phyloP scores from a whole-genome alignment of 1,140 invertebrate genomes.

The Drosophila nigromelanica region DNA sequence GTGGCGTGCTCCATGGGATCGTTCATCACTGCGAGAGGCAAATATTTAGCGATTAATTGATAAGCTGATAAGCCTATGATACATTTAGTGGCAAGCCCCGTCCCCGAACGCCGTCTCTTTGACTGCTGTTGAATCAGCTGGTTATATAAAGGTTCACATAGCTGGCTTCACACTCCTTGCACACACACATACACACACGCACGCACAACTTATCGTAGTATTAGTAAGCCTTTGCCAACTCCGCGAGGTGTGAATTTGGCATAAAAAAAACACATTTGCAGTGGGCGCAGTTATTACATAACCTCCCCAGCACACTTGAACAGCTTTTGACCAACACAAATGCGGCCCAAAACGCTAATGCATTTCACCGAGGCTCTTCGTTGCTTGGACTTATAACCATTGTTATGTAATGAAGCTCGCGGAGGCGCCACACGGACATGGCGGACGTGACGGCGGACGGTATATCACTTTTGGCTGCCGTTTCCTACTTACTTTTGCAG shows the following conservation, averaged over 20 bases:
- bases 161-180: background rate
- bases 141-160: conserved; percentile 14
- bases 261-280: conserved; percentile 48
- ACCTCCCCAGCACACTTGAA: conserved; percentile 47
- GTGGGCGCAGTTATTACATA: conserved; percentile 67
- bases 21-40: conserved; percentile 86
- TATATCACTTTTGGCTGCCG: background rate
- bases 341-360: background rate
- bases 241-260: conserved; percentile 44
- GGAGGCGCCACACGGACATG: conserved; percentile 19
- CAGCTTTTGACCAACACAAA: conserved; percentile 5
- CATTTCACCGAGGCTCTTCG: background rate
- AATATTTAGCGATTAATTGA: conserved; percentile 28
- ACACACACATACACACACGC: background rate
- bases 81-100: conserved; percentile 4
- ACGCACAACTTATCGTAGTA: background rate
- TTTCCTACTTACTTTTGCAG: conserved; percentile 84
- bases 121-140: conserved; percentile 16
- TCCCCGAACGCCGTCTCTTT: background rate
- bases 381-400: background rate
- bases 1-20: conserved; percentile 96
- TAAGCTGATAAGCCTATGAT: conserved; percentile 34
- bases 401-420: conserved; percentile 61
- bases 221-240: conserved; percentile 2
- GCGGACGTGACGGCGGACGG: conserved; percentile 46